phyloP scores from a whole-genome alignment of 2,113 vertebrate genomes.

The Dicaeum eximium region DNA sequence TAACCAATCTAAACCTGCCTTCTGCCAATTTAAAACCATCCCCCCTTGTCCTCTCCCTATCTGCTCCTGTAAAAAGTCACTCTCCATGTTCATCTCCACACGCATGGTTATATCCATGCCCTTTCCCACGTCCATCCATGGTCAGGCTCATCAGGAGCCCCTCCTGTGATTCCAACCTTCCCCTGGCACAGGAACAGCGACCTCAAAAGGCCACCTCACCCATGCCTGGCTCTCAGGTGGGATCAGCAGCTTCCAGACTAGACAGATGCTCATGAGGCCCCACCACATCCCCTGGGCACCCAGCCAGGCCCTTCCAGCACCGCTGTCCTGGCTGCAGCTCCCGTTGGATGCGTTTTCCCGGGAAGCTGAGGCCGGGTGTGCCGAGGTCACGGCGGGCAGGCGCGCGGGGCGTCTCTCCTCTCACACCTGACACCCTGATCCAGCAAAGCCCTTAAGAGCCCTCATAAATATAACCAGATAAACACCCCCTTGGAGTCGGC shows the following conservation, averaged over 20 bases:
- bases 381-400: neutral
- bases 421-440: neutral
- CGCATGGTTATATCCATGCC: neutral
- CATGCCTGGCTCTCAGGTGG: neutral
- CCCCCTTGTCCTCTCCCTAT: neutral
- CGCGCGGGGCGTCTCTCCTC: neutral
- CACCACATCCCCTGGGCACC: neutral
- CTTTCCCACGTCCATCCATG: neutral
- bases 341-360: fast-evolving
- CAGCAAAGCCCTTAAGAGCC: slow-evolving; percentile 19
- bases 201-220: neutral
- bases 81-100: fast-evolving
- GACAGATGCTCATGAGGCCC: neutral
- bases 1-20: too few relatives aligned
- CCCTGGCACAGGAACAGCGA: neutral
- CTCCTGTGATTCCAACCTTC: neutral
- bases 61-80: neutral
- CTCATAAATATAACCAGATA: slow-evolving; percentile 3
- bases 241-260: neutral
- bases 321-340: fast-evolving
- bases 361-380: neutral
- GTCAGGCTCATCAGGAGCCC: neutral
- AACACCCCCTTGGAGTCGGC: neutral
- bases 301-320: neutral
- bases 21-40: neutral